Evolutionary conservation across 2,888 invertebrate species (phyloP).

Genomic region (Bembecia ichneumoniformis): DNA sequence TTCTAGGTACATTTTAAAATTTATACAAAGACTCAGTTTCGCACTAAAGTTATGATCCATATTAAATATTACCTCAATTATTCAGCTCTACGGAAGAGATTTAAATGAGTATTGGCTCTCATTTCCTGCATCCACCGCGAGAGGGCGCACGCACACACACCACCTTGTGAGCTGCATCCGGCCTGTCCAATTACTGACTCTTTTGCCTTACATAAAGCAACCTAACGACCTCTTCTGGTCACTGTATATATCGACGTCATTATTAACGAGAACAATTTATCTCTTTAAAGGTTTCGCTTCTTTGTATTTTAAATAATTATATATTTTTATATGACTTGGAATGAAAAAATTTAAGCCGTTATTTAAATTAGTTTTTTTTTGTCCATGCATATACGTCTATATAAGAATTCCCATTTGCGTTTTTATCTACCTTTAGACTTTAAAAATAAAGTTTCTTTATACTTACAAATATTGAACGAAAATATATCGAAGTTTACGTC

Average conservation of each 20-base stretch:
- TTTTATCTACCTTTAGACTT: too few species aligned
- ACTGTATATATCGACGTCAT: constrained; percentile 17
- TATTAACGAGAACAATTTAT: neutral
- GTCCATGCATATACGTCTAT: too few species aligned
- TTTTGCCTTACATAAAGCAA: constrained; percentile 53
- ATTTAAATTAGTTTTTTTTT: too few species aligned
- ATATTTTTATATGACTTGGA: too few species aligned
- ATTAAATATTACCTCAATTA: constrained; percentile 41
- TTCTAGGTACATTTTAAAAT: neutral
- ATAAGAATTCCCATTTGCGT: too few species aligned
- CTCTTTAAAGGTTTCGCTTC: too few species aligned
- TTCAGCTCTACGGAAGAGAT: constrained; percentile 57
- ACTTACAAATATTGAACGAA: too few species aligned
- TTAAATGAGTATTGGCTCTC: constrained; percentile 49
- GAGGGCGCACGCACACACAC: constrained; percentile 47
- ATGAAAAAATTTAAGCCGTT: too few species aligned
- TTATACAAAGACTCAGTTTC: neutral
- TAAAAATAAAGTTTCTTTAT: too few species aligned
- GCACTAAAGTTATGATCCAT: neutral
- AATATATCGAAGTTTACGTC: too few species aligned
- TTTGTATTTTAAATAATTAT: too few species aligned
- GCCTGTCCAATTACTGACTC: constrained; percentile 54
- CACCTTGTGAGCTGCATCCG: constrained; percentile 63
- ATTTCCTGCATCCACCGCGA: constrained; percentile 48
- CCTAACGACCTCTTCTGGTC: constrained; percentile 45